Conservation (phyloP, 2,113 vertebrate species). For the Carassius carassius region DNA sequence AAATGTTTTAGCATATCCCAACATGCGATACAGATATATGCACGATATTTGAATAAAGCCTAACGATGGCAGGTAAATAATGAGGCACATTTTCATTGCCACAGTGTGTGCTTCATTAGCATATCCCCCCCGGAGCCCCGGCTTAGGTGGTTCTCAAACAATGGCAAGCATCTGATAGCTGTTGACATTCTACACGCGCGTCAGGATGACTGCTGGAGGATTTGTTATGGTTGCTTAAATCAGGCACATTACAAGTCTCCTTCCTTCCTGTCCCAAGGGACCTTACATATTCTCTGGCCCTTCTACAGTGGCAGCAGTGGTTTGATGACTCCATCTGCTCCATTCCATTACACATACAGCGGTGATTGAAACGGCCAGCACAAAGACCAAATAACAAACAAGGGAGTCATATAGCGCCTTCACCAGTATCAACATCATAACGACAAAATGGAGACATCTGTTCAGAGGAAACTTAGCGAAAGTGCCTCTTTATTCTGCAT, state of each 20-base stretch:
- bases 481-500: constrained; percentile 3
- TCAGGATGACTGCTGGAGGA: constrained; percentile 54
- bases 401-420: constrained; percentile 43
- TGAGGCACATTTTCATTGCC: constrained; percentile 31
- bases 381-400: constrained; percentile 49
- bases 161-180: constrained; percentile 56
- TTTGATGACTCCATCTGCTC: constrained; percentile 59
- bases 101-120: constrained; percentile 34
- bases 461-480: constrained; percentile 27
- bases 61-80: constrained; percentile 38
- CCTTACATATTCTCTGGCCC: constrained; percentile 36
- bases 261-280: constrained; percentile 33
- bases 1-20: not conserved
- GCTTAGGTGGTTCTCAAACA: constrained; percentile 48
- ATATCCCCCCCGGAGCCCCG: constrained; percentile 40
- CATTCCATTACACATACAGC: constrained; percentile 36
- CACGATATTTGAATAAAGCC: not conserved
- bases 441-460: constrained; percentile 44
- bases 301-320: constrained; percentile 39
- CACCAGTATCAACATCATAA: constrained; percentile 38
- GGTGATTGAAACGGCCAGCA: constrained; percentile 37
- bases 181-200: constrained; percentile 63
- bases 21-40: not conserved
- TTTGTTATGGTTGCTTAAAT: constrained; percentile 56
- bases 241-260: constrained; percentile 34